phyloP scores from a whole-genome alignment of 2,888 invertebrate species.

The Eucera pruinosa region DNA sequence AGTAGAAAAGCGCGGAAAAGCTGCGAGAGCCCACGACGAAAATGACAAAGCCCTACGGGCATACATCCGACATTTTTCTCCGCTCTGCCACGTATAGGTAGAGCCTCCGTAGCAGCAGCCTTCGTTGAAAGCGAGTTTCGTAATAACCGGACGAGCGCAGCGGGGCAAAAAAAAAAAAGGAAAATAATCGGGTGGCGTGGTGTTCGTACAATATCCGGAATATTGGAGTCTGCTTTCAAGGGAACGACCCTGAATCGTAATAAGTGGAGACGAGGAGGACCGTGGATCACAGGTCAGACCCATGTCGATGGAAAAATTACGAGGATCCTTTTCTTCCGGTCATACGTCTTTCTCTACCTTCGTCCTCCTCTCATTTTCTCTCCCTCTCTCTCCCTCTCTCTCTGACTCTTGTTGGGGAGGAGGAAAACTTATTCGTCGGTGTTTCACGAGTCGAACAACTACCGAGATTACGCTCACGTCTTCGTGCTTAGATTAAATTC shows the following conservation, averaged over 20 bases:
- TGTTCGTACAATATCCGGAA: constrained; percentile 72
- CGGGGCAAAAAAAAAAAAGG: constrained; percentile 19
- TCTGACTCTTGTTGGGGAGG: background rate
- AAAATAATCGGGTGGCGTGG: constrained; percentile 69
- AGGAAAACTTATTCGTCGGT: constrained; percentile 45
- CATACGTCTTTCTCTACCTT: background rate
- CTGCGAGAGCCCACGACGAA: constrained; percentile 73
- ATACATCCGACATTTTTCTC: constrained; percentile 73
- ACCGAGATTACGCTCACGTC: constrained; percentile 56
- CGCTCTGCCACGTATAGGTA: constrained; percentile 52
- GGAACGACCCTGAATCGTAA: constrained; percentile 61
- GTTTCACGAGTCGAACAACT: constrained; percentile 43
- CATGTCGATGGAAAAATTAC: constrained; percentile 57
- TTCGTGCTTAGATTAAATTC: constrained; percentile 57
- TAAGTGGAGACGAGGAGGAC: constrained; percentile 57
- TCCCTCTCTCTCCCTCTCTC: background rate
- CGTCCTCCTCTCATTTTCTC: too few species aligned
- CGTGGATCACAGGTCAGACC: constrained; percentile 47
- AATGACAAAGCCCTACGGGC: constrained; percentile 78
- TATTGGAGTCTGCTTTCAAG: constrained; percentile 64
- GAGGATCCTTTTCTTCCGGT: constrained; percentile 1
- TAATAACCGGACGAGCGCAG: constrained; percentile 71
- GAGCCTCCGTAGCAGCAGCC: constrained; percentile 39
- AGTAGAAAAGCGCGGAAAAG: constrained; percentile 66
- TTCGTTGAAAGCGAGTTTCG: constrained; percentile 74